A percentile compares a stretch with the other conserved stretches of the same genome.
phyloP scores from a whole-genome alignment of 2,797 vertebrate species.

The Hydrophis major region DNA sequence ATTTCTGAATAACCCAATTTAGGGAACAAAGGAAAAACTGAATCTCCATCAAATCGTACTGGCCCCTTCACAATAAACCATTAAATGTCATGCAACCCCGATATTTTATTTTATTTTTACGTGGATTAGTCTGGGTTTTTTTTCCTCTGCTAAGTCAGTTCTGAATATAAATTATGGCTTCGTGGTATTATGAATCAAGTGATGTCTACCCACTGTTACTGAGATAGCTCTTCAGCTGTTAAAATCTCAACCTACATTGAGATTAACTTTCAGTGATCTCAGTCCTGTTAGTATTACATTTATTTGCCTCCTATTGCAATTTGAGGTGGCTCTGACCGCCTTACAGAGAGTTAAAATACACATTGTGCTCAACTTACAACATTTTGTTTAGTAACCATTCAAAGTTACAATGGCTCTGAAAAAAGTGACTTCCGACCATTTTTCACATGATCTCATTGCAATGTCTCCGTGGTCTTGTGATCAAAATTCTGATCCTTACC shows the following conservation, averaged over 20 bases:
- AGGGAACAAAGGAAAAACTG: not conserved
- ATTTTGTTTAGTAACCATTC: not conserved
- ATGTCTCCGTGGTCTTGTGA: not conserved
- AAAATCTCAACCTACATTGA: not conserved
- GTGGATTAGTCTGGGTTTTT: not conserved
- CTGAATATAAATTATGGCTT: not conserved
- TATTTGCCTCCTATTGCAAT: not conserved
- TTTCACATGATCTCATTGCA: not conserved
- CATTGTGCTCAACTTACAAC: not conserved
- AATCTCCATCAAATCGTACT: not conserved
- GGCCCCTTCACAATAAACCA: not conserved
- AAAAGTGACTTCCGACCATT: not conserved
- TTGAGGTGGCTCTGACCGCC: not conserved
- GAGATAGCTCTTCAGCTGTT: not conserved
- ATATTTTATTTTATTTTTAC: not conserved
- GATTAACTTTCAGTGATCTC: not conserved
- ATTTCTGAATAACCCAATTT: not conserved
- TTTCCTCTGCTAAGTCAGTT: not conserved
- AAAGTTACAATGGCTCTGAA: not conserved
- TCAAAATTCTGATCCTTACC: not conserved
- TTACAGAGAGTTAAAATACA: not conserved
- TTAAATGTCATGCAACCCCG: not conserved
- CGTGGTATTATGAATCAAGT: not conserved
- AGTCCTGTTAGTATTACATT: not conserved
- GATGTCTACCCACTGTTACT: not conserved